phyloP scores from a whole-genome alignment of 2,888 invertebrate genomes.

The Helleia helle region DNA sequence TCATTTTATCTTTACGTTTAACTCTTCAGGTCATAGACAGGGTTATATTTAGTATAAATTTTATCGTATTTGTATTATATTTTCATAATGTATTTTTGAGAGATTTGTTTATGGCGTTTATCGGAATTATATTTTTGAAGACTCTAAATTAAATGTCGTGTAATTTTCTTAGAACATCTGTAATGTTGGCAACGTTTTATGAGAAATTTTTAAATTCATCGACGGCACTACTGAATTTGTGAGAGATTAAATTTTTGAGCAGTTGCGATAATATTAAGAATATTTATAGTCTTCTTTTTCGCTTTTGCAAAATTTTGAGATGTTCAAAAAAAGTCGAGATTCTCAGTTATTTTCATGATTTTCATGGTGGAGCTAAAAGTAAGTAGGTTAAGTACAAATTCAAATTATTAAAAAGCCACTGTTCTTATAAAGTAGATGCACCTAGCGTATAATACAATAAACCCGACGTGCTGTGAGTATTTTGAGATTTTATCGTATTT shows the following conservation, averaged over 20 bases:
- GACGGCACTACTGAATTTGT: slow-evolving; percentile 20
- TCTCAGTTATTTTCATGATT: slow-evolving; percentile 35
- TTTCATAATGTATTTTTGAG: slow-evolving; percentile 74
- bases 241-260: slow-evolving; percentile 22
- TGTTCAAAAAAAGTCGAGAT: slow-evolving; percentile 18
- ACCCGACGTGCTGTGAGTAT: slow-evolving; percentile 73
- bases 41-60: slow-evolving; percentile 75
- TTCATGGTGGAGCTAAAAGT: slow-evolving; percentile 48
- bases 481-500: slow-evolving; percentile 74
- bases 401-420: slow-evolving; percentile 71
- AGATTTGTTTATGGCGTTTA: slow-evolving; percentile 69
- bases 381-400: slow-evolving; percentile 72
- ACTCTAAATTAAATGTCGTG: slow-evolving; percentile 61
- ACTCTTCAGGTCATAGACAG: slow-evolving; percentile 75
- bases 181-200: slow-evolving; percentile 43
- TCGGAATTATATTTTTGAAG: slow-evolving; percentile 72
- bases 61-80: slow-evolving; percentile 73
- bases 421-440: slow-evolving; percentile 73
- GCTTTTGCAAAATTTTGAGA: slow-evolving; percentile 21
- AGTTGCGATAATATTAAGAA: slow-evolving; percentile 18
- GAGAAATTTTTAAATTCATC: slow-evolving; percentile 26
- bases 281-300: slow-evolving; percentile 15
- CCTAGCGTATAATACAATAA: slow-evolving; percentile 71
- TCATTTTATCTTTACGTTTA: slow-evolving; percentile 39
- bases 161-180: slow-evolving; percentile 56